Evolutionary conservation across 2,888 invertebrate genomes (phyloP), one percentile per base, ranked within the genome.

Genomic region (Esperia sulphurella): DNA sequence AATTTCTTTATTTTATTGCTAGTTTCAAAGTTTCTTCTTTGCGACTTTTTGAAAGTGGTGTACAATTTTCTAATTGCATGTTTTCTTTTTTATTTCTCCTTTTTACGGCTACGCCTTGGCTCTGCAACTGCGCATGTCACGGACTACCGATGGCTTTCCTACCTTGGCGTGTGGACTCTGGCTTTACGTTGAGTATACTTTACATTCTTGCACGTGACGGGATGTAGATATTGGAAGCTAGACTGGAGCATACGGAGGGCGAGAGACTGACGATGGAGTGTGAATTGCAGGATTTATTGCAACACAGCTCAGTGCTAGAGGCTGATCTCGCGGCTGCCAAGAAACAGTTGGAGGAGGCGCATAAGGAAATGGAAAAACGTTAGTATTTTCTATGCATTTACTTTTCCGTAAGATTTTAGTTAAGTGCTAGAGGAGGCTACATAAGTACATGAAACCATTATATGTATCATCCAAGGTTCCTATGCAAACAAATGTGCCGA

Each of bases 301-400:
- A 92, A 67, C 93, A 94, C 71, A 94, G 94, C 75, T 91, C 92
- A 55, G 91, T 92, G 51, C 76, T 94, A 42, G 93, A 93, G 63
- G 87, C 87, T 12, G 91, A 92, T 71, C 76, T 93, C 54, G 83
- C 79, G 38, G 87, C 91, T 41, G 71, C 92, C 31, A 90, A 85
- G 63, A 78, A 74, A 52, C 91, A 91, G 58, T 63, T 89, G 48
- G 77, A 81, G 41, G 82, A 84, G 38, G 75, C 84, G 42, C 79
- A 78, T 52, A 62, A 52, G 49, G 75, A 77, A 46, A 62, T 89
- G 33, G 78, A 79, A 46, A 77, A 78, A 65, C 83, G 90, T 90
- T 61, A 83, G 85, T 81, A 8, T 2, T 29, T 13, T 8, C 12
- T 29, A 39, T 21, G 13, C 6, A 41, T 31, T 7, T 13, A 28